A percentile compares a stretch with the other conserved stretches of the same genome.
Conservation (phyloP, 2,888 invertebrate species). For the Helicoverpa assulta region DNA sequence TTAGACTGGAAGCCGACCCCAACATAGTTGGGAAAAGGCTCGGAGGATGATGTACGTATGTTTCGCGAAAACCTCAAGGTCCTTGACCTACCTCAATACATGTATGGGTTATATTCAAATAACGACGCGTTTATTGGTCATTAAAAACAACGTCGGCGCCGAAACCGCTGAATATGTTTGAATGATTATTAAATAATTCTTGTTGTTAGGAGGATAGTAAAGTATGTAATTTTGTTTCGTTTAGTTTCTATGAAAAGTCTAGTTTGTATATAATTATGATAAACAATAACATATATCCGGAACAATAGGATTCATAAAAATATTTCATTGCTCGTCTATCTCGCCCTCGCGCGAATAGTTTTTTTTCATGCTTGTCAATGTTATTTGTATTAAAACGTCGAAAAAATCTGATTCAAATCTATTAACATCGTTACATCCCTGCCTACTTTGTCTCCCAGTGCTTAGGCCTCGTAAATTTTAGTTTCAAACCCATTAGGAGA, state of each 20-base stretch:
- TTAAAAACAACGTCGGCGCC: background rate
- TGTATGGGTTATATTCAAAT: background rate
- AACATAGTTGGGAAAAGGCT: no score
- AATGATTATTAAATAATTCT: conserved; percentile 10
- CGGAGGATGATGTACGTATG: conserved; percentile 13
- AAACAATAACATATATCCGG: no score
- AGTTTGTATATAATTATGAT: no score
- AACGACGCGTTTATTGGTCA: conserved; percentile 24
- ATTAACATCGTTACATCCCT: no score
- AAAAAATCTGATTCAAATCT: no score
- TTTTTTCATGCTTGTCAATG: no score
- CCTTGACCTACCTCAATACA: background rate
- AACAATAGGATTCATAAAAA: no score
- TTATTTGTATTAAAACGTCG: no score
- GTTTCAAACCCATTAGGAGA: conserved; percentile 33
- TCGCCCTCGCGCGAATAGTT: no score
- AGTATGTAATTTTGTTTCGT: background rate
- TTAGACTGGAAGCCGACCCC: no score
- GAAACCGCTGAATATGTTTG: conserved; percentile 12
- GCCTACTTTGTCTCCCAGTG: background rate
- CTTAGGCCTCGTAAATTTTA: conserved; percentile 17
- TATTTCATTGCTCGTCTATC: no score
- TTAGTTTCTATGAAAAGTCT: background rate
- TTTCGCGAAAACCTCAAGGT: conserved; percentile 15
- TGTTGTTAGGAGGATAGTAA: background rate